Conservation (phyloP, 2,797 vertebrate genomes). For the Cynodonichthys magdalenae region DNA sequence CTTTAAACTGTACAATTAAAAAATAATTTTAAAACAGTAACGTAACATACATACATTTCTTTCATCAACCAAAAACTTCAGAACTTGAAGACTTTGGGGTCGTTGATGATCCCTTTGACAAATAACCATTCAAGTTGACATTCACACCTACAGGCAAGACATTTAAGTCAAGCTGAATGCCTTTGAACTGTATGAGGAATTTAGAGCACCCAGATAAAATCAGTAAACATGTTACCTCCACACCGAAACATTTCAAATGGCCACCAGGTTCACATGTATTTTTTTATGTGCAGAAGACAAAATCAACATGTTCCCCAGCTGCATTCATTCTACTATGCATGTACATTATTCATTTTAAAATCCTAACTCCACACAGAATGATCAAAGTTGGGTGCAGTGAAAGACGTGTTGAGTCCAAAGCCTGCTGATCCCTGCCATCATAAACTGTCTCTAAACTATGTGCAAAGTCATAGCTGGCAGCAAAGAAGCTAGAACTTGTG, state of each 20-base stretch:
- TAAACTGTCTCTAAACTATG: too few relatives aligned
- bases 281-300: background rate
- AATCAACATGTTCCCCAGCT: too few relatives aligned
- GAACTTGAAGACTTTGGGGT: background rate
- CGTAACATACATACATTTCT: background rate
- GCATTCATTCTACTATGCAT: too few relatives aligned
- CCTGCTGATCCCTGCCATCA: too few relatives aligned
- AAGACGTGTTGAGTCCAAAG: too few relatives aligned
- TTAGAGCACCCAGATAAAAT: background rate
- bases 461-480: background rate
- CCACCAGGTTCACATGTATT: background rate
- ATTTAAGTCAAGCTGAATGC: constrained; percentile 2
- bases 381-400: too few relatives aligned
- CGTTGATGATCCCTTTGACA: constrained; percentile 1
- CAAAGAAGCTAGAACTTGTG: background rate
- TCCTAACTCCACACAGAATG: too few relatives aligned
- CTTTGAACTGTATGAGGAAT: constrained; percentile 18
- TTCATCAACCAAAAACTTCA: background rate
- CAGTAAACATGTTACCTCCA: background rate
- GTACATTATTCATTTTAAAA: too few relatives aligned
- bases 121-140: constrained; percentile 9
- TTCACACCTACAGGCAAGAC: constrained; percentile 11
- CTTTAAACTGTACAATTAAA: too few relatives aligned
- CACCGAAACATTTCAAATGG: background rate
- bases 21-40: too few relatives aligned